These are phyloP conservation scores for Hafferia zeledoni DNA, from an alignment of 2,797 vertebrate species.

Conservation along the genomic window DNA sequence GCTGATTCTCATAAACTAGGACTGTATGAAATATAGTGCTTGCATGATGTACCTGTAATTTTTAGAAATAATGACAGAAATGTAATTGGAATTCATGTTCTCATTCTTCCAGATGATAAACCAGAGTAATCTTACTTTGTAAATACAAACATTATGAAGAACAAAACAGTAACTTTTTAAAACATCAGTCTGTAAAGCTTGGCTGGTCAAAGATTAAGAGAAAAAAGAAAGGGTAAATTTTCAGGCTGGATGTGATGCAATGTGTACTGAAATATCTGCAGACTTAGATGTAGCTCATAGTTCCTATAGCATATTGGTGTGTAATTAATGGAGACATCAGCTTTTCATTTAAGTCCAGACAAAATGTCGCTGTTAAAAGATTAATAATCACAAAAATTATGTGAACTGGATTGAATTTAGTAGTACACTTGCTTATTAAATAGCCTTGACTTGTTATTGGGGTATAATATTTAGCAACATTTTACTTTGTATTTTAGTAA, in stretches of 20 bases:
- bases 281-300: not conserved
- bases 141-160: not conserved
- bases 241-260: not conserved
- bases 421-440: not conserved
- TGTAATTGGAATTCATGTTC: not conserved
- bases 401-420: not conserved
- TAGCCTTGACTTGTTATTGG: not conserved
- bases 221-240: not conserved
- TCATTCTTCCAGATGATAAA: not conserved
- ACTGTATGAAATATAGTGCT: not conserved
- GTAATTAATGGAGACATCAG: not conserved
- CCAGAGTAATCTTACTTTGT: not conserved
- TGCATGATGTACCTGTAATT: not conserved
- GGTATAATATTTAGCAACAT: not conserved
- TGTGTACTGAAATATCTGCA: not conserved
- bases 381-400: not conserved
- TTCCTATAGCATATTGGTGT: not conserved
- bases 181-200: not conserved
- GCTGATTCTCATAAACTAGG: constrained; percentile 3
- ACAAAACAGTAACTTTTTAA: not conserved
- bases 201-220: not conserved
- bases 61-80: not conserved
- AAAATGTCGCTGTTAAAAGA: not conserved
- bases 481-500: not conserved
- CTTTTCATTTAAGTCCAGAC: not conserved